Base-by-base conservation (phyloP, 2,888 invertebrate species). In the Dryomyza anilis region DNA sequence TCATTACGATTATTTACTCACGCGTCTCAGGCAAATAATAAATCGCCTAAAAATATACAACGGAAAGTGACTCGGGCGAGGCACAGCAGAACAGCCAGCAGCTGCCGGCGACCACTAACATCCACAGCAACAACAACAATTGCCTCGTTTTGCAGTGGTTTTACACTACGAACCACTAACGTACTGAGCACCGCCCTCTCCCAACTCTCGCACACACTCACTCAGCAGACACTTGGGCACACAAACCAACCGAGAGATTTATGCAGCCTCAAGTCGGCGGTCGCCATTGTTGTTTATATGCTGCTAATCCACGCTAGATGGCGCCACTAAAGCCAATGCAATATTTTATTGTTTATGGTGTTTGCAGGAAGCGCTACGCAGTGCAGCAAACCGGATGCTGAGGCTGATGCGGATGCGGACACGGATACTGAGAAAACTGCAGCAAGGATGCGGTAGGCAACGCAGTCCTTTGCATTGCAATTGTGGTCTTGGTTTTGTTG, bases 341-440 rank as follows among this genome's bases (percentile, higher is more conserved):
- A 73, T 73, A 76, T 72, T 74, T 74, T 74, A 74, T 76, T 74
- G 74, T 74, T 76, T 74, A 76, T 74, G 72, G 74, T 71, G 23
- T n/a, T 36, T 43, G 25, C 21, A 36, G 23, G 23, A 21, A 23
- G 43, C n/a, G 8, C n/a, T n/a, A 23, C 14, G 10, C 48, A 21
- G 21, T 14, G 21, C 16, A 7, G n/a, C 25, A 33, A 10, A 3
- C 30, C 10, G 29, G 23, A 48, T 12, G 33, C 16, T 55, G 55
- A 25, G 36, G n/a, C 12, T 50, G 50, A 21, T 10, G n/a, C 23
- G 25, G 3, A 50, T 19, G 12, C 16, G 3, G 48, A 48, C 16
- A 12, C 50, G 25, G 25, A 21, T n/a, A 25, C 50, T 8, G 48
- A 8, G 48, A 16, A 5, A 23, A 23, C 19, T 48, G 12, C 14